Evolutionary conservation across 2,797 vertebrate species (phyloP).

Genomic region (Pangasius larnaudii): DNA sequence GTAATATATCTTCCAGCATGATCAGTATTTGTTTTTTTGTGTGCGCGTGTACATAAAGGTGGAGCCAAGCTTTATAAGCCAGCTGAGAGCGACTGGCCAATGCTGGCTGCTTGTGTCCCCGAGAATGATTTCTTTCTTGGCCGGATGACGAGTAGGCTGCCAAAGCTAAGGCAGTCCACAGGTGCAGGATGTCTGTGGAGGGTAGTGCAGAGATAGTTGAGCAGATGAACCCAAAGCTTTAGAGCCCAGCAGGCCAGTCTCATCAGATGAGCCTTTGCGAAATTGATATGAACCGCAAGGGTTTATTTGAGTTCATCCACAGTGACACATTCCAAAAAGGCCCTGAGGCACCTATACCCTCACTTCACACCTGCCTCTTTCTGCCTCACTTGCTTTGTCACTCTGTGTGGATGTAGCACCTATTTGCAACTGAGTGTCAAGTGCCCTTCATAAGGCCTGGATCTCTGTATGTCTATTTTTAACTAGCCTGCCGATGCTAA

Average conservation of each 20-base stretch:
- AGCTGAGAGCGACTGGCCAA: constrained; percentile 22
- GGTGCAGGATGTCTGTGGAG: constrained; percentile 48
- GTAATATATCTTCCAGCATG: constrained; percentile 31
- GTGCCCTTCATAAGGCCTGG: constrained; percentile 37
- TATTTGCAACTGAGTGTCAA: constrained; percentile 44
- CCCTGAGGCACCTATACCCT: constrained; percentile 43
- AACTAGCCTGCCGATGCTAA: constrained; percentile 7
- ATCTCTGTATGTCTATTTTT: constrained; percentile 43
- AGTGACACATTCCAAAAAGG: constrained; percentile 49
- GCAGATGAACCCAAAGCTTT: constrained; percentile 47
- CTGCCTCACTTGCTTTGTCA: constrained; percentile 15
- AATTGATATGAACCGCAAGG: constrained; percentile 57
- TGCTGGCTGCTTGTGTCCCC: constrained; percentile 4
- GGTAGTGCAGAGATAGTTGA: constrained; percentile 39
- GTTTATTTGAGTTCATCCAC: constrained; percentile 53
- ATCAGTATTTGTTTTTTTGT: constrained; percentile 20
- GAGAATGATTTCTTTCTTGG: constrained; percentile 48
- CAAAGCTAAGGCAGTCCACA: constrained; percentile 45
- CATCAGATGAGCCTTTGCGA: constrained; percentile 38
- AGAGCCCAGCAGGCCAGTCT: constrained; percentile 42
- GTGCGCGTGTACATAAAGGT: not conserved
- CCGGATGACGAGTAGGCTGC: constrained; percentile 14
- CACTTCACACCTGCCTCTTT: constrained; percentile 34
- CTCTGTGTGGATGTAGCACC: constrained; percentile 30
- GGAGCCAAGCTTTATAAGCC: constrained; percentile 10